Percentiles rank a stretch among this genome's conserved stretches.
phyloP scores from a whole-genome alignment of 2,888 invertebrate species.

The Agrilus mali region DNA sequence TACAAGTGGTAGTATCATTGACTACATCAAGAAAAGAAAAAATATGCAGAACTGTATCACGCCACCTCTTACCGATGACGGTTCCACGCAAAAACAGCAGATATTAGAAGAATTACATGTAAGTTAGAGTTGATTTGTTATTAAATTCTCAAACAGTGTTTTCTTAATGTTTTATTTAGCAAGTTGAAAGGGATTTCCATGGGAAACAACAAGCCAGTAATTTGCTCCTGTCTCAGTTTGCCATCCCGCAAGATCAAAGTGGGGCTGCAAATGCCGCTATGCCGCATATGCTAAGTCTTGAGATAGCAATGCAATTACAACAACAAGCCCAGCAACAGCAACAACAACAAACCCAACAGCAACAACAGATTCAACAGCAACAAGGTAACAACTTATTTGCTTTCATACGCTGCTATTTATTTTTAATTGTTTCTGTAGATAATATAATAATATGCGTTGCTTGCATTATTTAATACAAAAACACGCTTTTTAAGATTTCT shows the following conservation, averaged over 20 bases:
- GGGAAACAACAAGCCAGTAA: slow-evolving; percentile 33
- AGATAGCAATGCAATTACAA: slow-evolving; percentile 31
- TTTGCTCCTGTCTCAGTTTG: slow-evolving; percentile 26
- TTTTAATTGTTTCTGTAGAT: not conserved
- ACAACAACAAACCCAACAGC: slow-evolving; percentile 9
- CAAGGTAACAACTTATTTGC: slow-evolving; percentile 14
- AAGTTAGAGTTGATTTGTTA: slow-evolving; percentile 12
- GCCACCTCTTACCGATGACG: slow-evolving; percentile 38
- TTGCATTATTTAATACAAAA: too few species aligned
- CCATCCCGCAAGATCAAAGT: slow-evolving; percentile 28
- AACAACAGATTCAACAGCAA: slow-evolving; percentile 8
- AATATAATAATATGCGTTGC: too few species aligned
- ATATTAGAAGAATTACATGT: slow-evolving; percentile 54
- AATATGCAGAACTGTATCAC: slow-evolving; percentile 22
- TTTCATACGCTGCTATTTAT: not conserved
- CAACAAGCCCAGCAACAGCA: too few species aligned
- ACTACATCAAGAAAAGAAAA: slow-evolving; percentile 32
- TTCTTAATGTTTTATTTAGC: slow-evolving; percentile 28
- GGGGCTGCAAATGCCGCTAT: slow-evolving; percentile 25
- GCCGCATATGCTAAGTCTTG: slow-evolving; percentile 38
- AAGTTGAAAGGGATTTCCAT: slow-evolving; percentile 55
- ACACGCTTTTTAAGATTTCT: too few species aligned
- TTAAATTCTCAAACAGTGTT: not conserved
- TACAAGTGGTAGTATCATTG: slow-evolving; percentile 26
- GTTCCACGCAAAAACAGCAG: slow-evolving; percentile 53